These are phyloP conservation scores for Sylvietta virens DNA, from an alignment of 2,113 vertebrate species.

Conservation along the genomic window DNA sequence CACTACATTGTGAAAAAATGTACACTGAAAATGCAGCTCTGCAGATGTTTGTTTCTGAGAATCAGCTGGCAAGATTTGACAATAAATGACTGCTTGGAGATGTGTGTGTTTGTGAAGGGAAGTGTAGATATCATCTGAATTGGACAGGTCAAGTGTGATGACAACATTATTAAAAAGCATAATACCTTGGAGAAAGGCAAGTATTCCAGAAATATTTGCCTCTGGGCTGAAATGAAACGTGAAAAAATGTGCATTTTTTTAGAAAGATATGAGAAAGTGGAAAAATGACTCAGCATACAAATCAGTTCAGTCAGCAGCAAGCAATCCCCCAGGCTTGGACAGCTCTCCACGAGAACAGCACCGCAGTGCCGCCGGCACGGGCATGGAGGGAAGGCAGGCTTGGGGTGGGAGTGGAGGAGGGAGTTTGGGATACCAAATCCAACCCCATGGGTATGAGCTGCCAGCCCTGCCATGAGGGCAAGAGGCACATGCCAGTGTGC, in stretches of 20 bases:
- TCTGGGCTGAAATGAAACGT: conserved; percentile 58
- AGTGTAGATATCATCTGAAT: conserved; percentile 62
- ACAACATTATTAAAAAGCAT: conserved; percentile 59
- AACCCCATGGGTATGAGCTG: background rate
- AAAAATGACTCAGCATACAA: conserved; percentile 53
- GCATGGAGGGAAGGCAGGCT: background rate
- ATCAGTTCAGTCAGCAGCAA: background rate
- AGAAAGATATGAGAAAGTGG: background rate
- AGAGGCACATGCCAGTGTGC: background rate
- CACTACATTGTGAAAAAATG: background rate
- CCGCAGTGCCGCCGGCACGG: fast-evolving
- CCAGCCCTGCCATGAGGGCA: background rate
- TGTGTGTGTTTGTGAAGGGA: conserved; percentile 29
- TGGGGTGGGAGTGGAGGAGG: fast-evolving
- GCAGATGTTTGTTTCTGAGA: conserved; percentile 33
- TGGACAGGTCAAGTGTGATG: conserved; percentile 65
- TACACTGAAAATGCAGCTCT: background rate
- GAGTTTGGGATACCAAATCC: background rate
- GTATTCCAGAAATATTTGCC: conserved; percentile 49
- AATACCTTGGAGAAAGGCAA: conserved; percentile 55
- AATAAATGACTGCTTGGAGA: conserved; percentile 47
- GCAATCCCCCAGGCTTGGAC: background rate
- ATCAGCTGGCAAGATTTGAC: conserved; percentile 21
- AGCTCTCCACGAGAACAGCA: background rate
- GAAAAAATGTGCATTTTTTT: conserved; percentile 47